Evolutionary conservation across 2,113 vertebrate species (phyloP).

Genomic region (Sebastes fasciatus): DNA sequence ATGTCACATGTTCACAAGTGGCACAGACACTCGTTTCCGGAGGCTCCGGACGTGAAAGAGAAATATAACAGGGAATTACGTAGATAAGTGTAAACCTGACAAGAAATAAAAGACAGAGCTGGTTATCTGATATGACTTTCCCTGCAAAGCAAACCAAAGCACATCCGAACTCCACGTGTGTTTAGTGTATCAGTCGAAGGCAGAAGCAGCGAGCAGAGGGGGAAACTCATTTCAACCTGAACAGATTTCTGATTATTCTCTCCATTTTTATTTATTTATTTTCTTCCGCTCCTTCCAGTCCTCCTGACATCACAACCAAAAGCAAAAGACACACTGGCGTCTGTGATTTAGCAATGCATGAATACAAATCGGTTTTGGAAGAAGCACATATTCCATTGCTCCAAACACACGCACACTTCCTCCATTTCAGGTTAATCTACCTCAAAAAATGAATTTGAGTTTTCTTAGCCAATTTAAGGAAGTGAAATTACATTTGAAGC

Average conservation of each 20-base stretch:
- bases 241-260: constrained; percentile 75
- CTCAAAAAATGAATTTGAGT: constrained; percentile 18
- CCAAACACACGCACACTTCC: constrained; percentile 22
- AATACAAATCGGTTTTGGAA: constrained; percentile 71
- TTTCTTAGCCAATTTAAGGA: constrained; percentile 30
- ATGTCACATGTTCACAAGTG: constrained; percentile 47
- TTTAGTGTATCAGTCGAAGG: constrained; percentile 68
- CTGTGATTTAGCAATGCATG: constrained; percentile 62
- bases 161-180: constrained; percentile 67
- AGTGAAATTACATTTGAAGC: constrained; percentile 28
- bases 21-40: constrained; percentile 30
- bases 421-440: constrained; percentile 38
- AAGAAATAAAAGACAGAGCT: constrained; percentile 74
- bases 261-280: constrained; percentile 37
- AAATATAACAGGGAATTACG: constrained; percentile 61
- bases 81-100: constrained; percentile 71
- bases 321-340: constrained; percentile 47
- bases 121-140: constrained; percentile 76
- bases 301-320: constrained; percentile 64
- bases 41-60: constrained; percentile 56
- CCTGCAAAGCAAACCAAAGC: constrained; percentile 65
- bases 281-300: constrained; percentile 34
- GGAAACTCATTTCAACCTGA: constrained; percentile 76
- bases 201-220: constrained; percentile 43
- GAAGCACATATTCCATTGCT: constrained; percentile 57